Evolutionary conservation across 2,113 vertebrate species (phyloP).

Genomic region (Actinemys pallida): DNA sequence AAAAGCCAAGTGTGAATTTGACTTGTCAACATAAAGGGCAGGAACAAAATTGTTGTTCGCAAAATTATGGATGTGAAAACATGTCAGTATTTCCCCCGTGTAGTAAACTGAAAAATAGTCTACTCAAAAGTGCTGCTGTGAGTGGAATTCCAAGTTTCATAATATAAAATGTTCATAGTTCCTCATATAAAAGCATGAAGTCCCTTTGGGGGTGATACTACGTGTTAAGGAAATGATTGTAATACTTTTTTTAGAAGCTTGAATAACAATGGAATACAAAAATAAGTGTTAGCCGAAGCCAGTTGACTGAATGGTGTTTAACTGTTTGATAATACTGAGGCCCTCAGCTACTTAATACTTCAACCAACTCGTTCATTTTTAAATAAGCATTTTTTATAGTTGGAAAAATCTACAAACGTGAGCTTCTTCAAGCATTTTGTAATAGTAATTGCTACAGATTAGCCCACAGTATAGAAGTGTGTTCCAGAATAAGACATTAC

Average conservation of each 20-base stretch:
- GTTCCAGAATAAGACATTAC: slow-evolving; percentile 22
- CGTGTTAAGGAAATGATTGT: neutral
- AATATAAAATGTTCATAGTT: neutral
- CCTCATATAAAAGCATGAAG: neutral
- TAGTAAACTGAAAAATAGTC: neutral
- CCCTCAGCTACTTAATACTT: neutral
- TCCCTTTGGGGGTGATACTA: neutral
- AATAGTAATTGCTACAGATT: slow-evolving; percentile 4
- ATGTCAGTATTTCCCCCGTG: neutral
- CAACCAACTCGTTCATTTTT: slow-evolving; percentile 37
- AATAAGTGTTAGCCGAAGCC: neutral
- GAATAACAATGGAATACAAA: neutral
- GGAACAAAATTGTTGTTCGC: neutral
- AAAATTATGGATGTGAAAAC: neutral
- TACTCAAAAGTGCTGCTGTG: neutral
- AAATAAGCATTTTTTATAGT: slow-evolving; percentile 52
- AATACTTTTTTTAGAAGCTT: no score
- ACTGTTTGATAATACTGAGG: slow-evolving; percentile 4
- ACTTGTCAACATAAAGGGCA: neutral
- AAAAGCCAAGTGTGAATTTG: neutral
- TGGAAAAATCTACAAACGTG: slow-evolving; percentile 38
- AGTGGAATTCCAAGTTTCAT: neutral
- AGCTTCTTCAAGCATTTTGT: slow-evolving; percentile 18
- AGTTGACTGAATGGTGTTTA: slow-evolving; percentile 53
- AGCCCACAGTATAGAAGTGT: neutral